A percentile compares a stretch with the other conserved stretches of the same genome.
Evolutionary conservation across 2,113 vertebrate genomes (phyloP).

Genomic region (Neoarius graeffei): DNA sequence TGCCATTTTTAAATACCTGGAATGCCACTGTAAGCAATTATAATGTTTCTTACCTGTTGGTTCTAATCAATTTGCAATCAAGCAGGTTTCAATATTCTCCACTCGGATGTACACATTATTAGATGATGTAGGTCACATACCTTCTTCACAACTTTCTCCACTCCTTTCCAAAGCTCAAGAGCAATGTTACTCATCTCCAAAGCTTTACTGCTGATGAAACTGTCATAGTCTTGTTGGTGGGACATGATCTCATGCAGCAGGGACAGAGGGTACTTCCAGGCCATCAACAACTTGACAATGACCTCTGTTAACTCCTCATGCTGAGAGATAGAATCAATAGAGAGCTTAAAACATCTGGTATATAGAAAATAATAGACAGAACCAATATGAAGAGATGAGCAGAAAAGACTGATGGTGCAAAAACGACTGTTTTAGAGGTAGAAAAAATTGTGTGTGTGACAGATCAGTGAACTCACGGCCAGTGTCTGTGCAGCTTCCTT

Average conservation of each 20-base stretch:
- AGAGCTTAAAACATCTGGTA: background rate
- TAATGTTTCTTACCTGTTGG: background rate
- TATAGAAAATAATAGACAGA: background rate
- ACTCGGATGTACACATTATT: background rate
- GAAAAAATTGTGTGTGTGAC: background rate
- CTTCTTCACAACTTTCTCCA: constrained; percentile 80
- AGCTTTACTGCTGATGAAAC: constrained; percentile 75
- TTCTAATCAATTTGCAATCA: background rate
- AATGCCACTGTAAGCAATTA: background rate
- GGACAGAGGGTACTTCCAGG: constrained; percentile 79
- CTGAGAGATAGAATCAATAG: constrained; percentile 50
- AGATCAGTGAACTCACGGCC: constrained; percentile 65
- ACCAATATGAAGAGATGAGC: background rate
- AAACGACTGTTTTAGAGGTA: background rate
- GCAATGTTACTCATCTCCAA: constrained; percentile 80
- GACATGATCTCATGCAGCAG: constrained; percentile 75
- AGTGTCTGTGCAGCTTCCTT: constrained; percentile 80
- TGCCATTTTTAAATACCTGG: background rate
- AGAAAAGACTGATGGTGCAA: background rate
- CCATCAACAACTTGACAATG: constrained; percentile 78
- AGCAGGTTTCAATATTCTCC: background rate
- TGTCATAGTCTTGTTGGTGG: constrained; percentile 67
- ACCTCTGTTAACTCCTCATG: constrained; percentile 76
- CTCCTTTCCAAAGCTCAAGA: constrained; percentile 75
- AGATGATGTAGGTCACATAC: constrained; percentile 48